Evolutionary conservation across 2,888 invertebrate genomes (phyloP).

Genomic region (Eurytoma californica): DNA sequence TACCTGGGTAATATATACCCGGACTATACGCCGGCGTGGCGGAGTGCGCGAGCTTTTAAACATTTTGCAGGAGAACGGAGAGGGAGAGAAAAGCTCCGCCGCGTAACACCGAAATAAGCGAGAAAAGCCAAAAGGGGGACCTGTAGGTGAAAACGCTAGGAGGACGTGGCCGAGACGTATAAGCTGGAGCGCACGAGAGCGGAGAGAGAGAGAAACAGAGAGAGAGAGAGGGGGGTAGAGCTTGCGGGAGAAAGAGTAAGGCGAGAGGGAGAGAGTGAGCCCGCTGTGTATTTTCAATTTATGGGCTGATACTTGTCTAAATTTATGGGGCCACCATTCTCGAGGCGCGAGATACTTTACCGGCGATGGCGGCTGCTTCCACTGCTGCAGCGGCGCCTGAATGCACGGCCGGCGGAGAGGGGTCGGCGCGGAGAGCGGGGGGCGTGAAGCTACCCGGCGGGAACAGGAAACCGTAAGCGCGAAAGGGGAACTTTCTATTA

Average conservation of each 20-base stretch:
- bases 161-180: no score
- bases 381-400: slow-evolving; percentile 15
- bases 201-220: neutral
- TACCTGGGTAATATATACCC: slow-evolving; percentile 17
- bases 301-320: slow-evolving; percentile 65
- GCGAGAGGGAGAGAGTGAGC: neutral
- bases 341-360: slow-evolving; percentile 60
- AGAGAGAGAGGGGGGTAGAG: no score
- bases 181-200: neutral
- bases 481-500: slow-evolving; percentile 62
- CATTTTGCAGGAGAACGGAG: slow-evolving; percentile 36
- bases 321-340: slow-evolving; percentile 63
- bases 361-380: slow-evolving; percentile 4
- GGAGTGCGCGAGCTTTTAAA: slow-evolving; percentile 40
- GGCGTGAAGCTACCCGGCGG: slow-evolving; percentile 39
- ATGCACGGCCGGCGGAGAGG: slow-evolving; percentile 1
- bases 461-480: slow-evolving; percentile 38
- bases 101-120: slow-evolving; percentile 41
- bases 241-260: no score
- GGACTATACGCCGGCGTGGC: neutral
- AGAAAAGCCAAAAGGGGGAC: neutral
- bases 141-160: slow-evolving; percentile 42
- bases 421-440: slow-evolving; percentile 26
- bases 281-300: slow-evolving; percentile 67
- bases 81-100: slow-evolving; percentile 10